Percentiles rank a stretch among this genome's conserved stretches.
These are phyloP conservation scores for Meteorus colon DNA, from an alignment of 2,888 invertebrate species.

Conservation along the genomic window DNA sequence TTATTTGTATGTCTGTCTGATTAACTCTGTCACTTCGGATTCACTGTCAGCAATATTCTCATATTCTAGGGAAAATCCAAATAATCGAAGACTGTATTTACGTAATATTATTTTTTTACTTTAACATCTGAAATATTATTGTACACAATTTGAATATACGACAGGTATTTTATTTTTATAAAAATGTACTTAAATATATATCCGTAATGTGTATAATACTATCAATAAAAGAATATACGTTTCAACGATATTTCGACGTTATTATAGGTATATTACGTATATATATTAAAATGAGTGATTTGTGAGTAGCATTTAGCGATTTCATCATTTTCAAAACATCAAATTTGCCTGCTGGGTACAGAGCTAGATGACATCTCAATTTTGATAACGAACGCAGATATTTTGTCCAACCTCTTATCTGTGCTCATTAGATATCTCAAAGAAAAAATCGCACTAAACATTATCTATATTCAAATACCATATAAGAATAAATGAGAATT, in stretches of 20 bases:
- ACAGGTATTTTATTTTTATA: conserved; percentile 5
- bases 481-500: conserved; percentile 11
- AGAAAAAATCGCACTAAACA: background rate
- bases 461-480: background rate
- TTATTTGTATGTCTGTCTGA: background rate
- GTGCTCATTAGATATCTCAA: background rate
- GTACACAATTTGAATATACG: conserved; percentile 1
- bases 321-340: too few relatives aligned
- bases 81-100: conserved; percentile 18
- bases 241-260: background rate
- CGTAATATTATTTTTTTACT: background rate
- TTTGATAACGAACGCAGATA: too few relatives aligned
- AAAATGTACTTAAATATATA: conserved; percentile 25
- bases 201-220: background rate
- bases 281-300: too few relatives aligned
- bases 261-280: background rate
- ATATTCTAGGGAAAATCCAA: background rate
- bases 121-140: conserved; percentile 11
- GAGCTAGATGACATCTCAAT: too few relatives aligned
- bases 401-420: too few relatives aligned
- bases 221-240: background rate
- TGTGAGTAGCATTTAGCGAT: too few relatives aligned
- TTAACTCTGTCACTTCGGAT: background rate
- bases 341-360: too few relatives aligned
- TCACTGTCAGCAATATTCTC: background rate